These are phyloP conservation scores for Thryonomys swinderianus DNA, from an alignment of 2,113 vertebrate genomes.

Conservation along the genomic window DNA sequence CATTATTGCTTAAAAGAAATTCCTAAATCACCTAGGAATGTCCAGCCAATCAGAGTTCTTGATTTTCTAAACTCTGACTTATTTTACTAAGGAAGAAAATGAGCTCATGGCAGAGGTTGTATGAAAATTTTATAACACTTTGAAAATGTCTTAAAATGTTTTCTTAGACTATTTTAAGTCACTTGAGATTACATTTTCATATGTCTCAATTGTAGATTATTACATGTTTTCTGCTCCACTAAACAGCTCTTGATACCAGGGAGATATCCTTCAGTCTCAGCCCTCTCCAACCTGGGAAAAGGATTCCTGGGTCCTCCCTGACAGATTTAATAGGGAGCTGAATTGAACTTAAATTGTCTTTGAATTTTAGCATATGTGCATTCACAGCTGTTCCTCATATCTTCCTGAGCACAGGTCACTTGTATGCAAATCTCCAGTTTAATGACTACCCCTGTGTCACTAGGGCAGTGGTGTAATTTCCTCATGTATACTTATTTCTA, in stretches of 20 bases:
- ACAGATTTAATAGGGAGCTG: not conserved
- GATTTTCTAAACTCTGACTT: not conserved
- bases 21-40: not conserved
- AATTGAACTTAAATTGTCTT: too few relatives aligned
- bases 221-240: not conserved
- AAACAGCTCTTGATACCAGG: not conserved
- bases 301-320: not conserved
- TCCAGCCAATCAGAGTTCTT: not conserved
- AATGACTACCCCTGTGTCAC: not conserved
- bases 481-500: not conserved
- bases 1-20: constrained; percentile 16
- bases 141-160: not conserved
- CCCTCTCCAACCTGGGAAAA: not conserved
- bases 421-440: not conserved
- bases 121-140: not conserved
- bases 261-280: not conserved
- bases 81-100: not conserved
- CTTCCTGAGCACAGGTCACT: not conserved
- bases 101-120: not conserved
- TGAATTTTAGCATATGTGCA: not conserved
- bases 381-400: not conserved
- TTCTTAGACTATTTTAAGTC: not conserved
- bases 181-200: not conserved
- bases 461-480: not conserved
- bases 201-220: not conserved